These are phyloP conservation scores for Diloba caeruleocephala DNA, from an alignment of 2,888 invertebrate genomes.

Conservation along the genomic window DNA sequence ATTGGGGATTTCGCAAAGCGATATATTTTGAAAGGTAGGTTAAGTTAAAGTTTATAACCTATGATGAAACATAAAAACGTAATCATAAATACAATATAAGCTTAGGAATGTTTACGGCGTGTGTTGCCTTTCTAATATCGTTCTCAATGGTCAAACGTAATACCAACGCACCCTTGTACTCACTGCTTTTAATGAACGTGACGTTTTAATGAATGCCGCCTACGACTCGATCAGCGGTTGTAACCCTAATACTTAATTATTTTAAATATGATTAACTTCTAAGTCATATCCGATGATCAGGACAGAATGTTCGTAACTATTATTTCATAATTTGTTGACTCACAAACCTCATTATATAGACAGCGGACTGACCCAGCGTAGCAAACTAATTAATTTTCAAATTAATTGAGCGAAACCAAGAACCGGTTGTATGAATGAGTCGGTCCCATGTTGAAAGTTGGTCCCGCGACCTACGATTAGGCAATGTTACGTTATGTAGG, in stretches of 20 bases:
- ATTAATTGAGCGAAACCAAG: slow-evolving; percentile 79
- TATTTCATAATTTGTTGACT: slow-evolving; percentile 74
- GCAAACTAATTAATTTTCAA: slow-evolving; percentile 81
- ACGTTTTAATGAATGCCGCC: slow-evolving; percentile 45
- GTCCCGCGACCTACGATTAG: slow-evolving; percentile 80
- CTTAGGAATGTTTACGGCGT: slow-evolving; percentile 60
- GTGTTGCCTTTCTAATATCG: slow-evolving; percentile 77
- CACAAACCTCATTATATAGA: slow-evolving; percentile 72
- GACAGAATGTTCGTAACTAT: slow-evolving; percentile 37
- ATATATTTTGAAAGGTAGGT: slow-evolving; percentile 52
- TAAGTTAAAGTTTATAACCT: slow-evolving; percentile 29
- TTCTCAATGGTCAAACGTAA: slow-evolving; percentile 62
- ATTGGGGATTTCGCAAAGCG: slow-evolving; percentile 51
- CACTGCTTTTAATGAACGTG: slow-evolving; percentile 43
- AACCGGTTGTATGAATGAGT: slow-evolving; percentile 79
- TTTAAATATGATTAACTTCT: slow-evolving; percentile 5
- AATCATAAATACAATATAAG: slow-evolving; percentile 55
- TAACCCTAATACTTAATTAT: slow-evolving; percentile 9
- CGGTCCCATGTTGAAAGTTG: slow-evolving; percentile 80
- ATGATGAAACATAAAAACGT: slow-evolving; percentile 53
- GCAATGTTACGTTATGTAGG: slow-evolving; percentile 78
- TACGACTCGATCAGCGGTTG: slow-evolving; percentile 33
- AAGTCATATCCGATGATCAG: slow-evolving; percentile 13
- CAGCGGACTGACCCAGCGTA: slow-evolving; percentile 70
- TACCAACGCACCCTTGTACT: slow-evolving; percentile 61